Evolutionary conservation across 2,113 vertebrate genomes (phyloP), one percentile per base, ranked within the genome.

Genomic region (Oryzias woworae): DNA sequence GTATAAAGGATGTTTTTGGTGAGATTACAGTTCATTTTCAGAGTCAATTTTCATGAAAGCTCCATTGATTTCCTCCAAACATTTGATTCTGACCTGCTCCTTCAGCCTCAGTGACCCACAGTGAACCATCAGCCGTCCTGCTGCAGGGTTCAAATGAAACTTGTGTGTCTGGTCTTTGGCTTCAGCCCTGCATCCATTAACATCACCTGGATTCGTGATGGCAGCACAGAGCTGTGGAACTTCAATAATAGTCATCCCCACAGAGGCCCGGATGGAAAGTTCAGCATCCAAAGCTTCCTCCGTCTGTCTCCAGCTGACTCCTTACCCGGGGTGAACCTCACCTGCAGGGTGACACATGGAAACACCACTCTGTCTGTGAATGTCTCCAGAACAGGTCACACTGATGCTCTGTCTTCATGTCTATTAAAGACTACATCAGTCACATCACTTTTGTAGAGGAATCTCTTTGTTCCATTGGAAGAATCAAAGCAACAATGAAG

Each of bases 111-210:
- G 61, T 85, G 28, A 62, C 36, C 12, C 3, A 51, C 28, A 62
- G 64, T 4, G 2, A 47, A 53, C 89, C 89, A 2, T 54, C 80
- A 26, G 83, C 69, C 48, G 44, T 62, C 28, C 66, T 92, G 62
- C 31, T 92, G 16, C 66, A 73, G 47, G 78, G 64, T 41, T 54
- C 62, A 4, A 53, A 58, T 45, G 73, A 83, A 83, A 75, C 80
- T 82, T 0, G 72, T 90, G 61, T 91, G 91, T 28, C 46, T 91
- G 64, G 87, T 67, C 17, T 83, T 26, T 36, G 84, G 67, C 46
- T 92, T 88, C 80, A 92, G 83, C 7, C 88, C 89, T 0, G 66
- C 72, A 15, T 18, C 73, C 53, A 87, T 91, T 57, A 73, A 78
- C 48, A 74, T 83, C 56, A 86, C 83, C 23, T 91, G 89, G 85